phyloP scores from a whole-genome alignment of 2,888 invertebrate species.

The Dynastes tityus region DNA sequence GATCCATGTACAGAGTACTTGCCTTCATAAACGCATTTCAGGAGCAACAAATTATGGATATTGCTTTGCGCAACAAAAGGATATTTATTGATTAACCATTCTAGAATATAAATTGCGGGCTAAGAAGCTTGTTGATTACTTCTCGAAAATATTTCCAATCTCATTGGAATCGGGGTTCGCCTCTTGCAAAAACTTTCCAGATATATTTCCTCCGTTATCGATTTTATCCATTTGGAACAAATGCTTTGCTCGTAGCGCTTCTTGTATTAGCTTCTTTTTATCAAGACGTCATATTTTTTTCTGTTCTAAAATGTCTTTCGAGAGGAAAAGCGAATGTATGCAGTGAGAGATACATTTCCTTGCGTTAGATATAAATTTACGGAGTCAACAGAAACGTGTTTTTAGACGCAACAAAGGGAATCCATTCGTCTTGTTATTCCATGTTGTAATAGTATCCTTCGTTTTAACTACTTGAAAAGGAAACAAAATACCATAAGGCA shows the following conservation, averaged over 20 bases:
- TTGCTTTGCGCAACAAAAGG: conserved; percentile 7
- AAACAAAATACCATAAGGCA: not conserved
- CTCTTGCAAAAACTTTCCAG: conserved; percentile 2
- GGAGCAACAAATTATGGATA: not conserved
- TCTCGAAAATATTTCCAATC: conserved; percentile 15
- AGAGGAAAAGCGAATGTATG: conserved; percentile 6
- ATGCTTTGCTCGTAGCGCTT: conserved; percentile 13
- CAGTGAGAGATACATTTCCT: not conserved
- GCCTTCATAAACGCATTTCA: conserved; percentile 9
- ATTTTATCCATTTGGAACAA: conserved; percentile 30
- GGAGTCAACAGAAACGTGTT: not conserved
- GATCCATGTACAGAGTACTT: not conserved
- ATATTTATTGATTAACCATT: conserved; percentile 22
- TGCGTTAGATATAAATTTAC: conserved; percentile 1
- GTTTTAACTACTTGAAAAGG: conserved; percentile 4
- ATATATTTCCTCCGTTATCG: conserved; percentile 15
- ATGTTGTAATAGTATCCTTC: not conserved
- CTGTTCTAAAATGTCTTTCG: conserved; percentile 10
- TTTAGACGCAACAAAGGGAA: conserved; percentile 2
- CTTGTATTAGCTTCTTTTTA: conserved; percentile 20
- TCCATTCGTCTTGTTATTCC: conserved; percentile 18
- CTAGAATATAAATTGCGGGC: not conserved
- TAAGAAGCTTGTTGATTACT: conserved; percentile 15
- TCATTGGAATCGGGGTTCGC: not conserved
- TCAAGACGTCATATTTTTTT: conserved; percentile 33